Conservation (phyloP, 2,888 invertebrate genomes). For the Cerastoderma edule region DNA sequence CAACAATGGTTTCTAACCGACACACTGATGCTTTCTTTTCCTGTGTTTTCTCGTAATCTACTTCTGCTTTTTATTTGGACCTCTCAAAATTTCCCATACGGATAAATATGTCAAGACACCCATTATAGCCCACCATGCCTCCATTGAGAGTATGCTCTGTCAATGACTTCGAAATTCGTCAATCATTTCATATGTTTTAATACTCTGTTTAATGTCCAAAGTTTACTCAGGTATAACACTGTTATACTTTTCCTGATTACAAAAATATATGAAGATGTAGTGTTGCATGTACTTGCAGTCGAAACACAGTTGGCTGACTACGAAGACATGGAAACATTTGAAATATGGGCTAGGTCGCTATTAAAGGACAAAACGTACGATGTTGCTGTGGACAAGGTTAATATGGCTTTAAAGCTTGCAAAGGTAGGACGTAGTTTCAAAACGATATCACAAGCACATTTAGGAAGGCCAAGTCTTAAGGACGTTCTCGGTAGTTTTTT, state of each 20-base stretch:
- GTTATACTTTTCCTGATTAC: background rate
- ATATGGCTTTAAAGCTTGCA: conserved; percentile 32
- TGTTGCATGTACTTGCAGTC: conserved; percentile 24
- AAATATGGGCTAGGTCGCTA: conserved; percentile 42
- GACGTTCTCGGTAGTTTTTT: background rate
- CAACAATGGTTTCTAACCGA: too few relatives aligned
- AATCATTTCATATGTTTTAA: background rate
- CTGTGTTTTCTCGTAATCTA: too few relatives aligned
- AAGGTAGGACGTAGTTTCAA: conserved; percentile 26
- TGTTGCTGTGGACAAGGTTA: conserved; percentile 35
- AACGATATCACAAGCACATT: background rate
- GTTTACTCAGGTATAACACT: background rate
- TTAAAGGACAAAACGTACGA: conserved; percentile 22
- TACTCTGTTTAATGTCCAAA: background rate
- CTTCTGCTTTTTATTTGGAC: too few relatives aligned
- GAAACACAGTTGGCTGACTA: conserved; percentile 39
- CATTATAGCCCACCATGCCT: too few relatives aligned
- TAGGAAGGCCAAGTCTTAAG: background rate
- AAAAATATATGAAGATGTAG: background rate
- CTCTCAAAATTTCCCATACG: too few relatives aligned
- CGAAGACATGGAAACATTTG: conserved; percentile 43
- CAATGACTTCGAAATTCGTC: background rate
- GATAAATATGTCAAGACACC: too few relatives aligned
- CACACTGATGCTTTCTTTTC: too few relatives aligned
- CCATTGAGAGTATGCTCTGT: background rate